Evolutionary conservation across 2,797 vertebrate species (phyloP), one percentile per base, ranked within the genome.

Genomic region (Decapterus maruadsi): DNA sequence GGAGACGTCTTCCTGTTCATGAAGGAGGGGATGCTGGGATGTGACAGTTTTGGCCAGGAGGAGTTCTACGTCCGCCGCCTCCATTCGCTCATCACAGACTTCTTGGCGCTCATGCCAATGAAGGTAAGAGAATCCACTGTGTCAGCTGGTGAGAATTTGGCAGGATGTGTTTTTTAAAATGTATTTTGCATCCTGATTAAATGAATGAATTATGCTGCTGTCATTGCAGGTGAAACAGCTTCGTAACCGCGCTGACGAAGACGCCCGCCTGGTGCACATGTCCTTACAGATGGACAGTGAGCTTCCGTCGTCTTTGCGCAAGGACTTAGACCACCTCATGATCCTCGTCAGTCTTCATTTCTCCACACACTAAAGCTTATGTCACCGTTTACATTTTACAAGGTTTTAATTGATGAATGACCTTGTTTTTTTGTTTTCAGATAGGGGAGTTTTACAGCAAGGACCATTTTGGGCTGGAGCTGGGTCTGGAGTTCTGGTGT

Each of bases 81-180:
- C 36, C 98, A 99, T 90, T 96, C 96, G 43, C 96, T 99, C 50
- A 96, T 99, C 86, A 99, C 98, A 12, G 97, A 99, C 88, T 99
- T 99, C 73, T 95, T 99, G 72, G 95, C 98, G 0, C 96, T 99
- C n/a, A 99, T 99, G 98, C 98, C 98, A 43, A 97, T 99, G 97
- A 99, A 99, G 95, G 98, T 99, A 82, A 72, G 83, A 34, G n/a
- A n/a, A n/a, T n/a, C n/a, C n/a, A 16, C 16, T 3, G 14, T 19
- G 12, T 55, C 7, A 20, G 5, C 13, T 31, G 16, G 1, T 53
- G n/a, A 63, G 14, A 38, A 10, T 4, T 3, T 17, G 42, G 1
- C n/a, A 57, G 36, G 3, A 54, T 64, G 22, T 46, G 1, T 38
- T 60, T 36, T 36, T 36, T 34, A 4, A 4, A 34, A 16, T 26